These are phyloP conservation scores for Brachypalpus laphriformis DNA, from an alignment of 2,888 invertebrate genomes.

Conservation along the genomic window DNA sequence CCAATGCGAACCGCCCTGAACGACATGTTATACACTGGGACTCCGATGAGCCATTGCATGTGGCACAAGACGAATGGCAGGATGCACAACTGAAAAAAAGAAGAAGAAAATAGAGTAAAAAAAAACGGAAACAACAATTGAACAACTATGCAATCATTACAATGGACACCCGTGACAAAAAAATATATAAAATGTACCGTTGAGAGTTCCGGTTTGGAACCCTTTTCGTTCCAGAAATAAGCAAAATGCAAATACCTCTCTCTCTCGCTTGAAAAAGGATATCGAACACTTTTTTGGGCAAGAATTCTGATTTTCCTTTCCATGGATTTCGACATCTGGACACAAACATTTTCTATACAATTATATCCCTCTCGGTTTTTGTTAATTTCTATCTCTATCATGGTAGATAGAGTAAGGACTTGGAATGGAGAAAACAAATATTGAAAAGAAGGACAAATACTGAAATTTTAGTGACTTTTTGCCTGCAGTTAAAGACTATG, in stretches of 20 bases:
- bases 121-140: conserved; percentile 58
- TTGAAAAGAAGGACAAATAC: background rate
- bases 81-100: conserved; percentile 86
- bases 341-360: background rate
- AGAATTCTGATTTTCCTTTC: background rate
- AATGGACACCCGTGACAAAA: conserved; percentile 11
- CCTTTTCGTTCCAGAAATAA: background rate
- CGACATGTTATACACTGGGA: conserved; percentile 92
- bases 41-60: conserved; percentile 90
- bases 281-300: background rate
- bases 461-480: conserved; percentile 26
- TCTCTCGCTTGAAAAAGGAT: background rate
- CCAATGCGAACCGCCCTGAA: conserved; percentile 87
- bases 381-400: background rate
- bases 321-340: background rate
- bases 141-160: conserved; percentile 68
- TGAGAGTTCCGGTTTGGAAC: conserved; percentile 19
- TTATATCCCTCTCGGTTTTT: background rate
- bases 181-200: conserved; percentile 44
- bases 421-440: background rate
- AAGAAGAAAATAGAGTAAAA: conserved; percentile 14
- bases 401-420: background rate
- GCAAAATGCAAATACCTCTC: conserved; percentile 8
- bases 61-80: conserved; percentile 91
- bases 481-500: conserved; percentile 8